Percentiles rank a stretch among this genome's conserved stretches.
Evolutionary conservation across 2,113 vertebrate species (phyloP).

Genomic region (Sebastes fasciatus): DNA sequence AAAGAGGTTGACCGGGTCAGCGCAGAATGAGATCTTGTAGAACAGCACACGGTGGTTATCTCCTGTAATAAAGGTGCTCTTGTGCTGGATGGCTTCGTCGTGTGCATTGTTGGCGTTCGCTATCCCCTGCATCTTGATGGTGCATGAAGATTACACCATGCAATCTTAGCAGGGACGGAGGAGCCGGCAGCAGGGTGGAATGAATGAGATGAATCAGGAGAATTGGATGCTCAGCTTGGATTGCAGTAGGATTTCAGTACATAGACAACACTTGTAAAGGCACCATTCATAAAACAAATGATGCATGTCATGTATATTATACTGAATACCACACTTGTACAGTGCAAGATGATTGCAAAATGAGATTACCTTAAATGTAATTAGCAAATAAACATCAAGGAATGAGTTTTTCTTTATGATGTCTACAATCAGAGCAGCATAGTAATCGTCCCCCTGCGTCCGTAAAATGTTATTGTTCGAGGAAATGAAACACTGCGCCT

Average conservation of each 20-base stretch:
- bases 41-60: slow-evolving; percentile 71
- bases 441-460: slow-evolving; percentile 1
- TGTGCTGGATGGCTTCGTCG: slow-evolving; percentile 59
- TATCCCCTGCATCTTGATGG: slow-evolving; percentile 75
- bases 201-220: slow-evolving; percentile 72
- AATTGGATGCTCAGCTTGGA: slow-evolving; percentile 58
- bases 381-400: neutral
- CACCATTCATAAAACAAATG: slow-evolving; percentile 14
- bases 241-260: slow-evolving; percentile 28
- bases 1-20: slow-evolving; percentile 70
- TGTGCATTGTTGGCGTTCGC: slow-evolving; percentile 77
- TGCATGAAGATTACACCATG: slow-evolving; percentile 72
- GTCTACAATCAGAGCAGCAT: slow-evolving; percentile 2
- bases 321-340: neutral
- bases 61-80: slow-evolving; percentile 69
- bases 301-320: neutral
- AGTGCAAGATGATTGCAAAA: neutral
- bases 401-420: neutral
- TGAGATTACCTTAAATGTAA: neutral
- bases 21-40: slow-evolving; percentile 66
- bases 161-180: slow-evolving; percentile 67
- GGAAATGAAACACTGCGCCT: slow-evolving; percentile 31
- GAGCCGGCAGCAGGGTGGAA: slow-evolving; percentile 44
- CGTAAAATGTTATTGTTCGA: slow-evolving; percentile 36
- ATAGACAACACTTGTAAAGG: slow-evolving; percentile 29